These are phyloP conservation scores for Galleria mellonella DNA, from an alignment of 1,140 invertebrate species.

Conservation along the genomic window DNA sequence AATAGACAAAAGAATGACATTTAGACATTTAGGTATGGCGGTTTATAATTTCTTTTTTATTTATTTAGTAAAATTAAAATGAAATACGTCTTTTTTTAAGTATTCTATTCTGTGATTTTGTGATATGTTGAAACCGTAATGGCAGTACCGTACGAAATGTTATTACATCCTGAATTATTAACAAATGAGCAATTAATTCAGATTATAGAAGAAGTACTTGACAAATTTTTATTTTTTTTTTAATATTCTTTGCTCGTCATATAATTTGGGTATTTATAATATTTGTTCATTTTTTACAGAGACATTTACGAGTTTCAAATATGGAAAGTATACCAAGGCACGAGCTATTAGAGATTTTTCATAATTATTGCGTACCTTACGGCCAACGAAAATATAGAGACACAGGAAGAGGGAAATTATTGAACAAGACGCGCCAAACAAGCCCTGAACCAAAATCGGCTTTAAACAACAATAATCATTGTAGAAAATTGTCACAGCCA, in stretches of 20 bases:
- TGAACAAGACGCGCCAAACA: constrained; percentile 43
- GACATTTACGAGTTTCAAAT: constrained; percentile 44
- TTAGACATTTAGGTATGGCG: neutral
- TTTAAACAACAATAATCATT: constrained; percentile 12
- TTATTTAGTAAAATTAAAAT: neutral
- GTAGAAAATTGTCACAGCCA: constrained; percentile 14
- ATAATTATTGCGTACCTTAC: constrained; percentile 54
- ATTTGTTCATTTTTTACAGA: constrained; percentile 35
- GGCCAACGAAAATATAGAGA: constrained; percentile 58
- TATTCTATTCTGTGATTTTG: constrained; percentile 6
- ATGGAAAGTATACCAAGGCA: constrained; percentile 40
- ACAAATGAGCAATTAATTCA: constrained; percentile 49
- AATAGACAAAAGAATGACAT: no score
- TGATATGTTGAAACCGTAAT: constrained; percentile 13
- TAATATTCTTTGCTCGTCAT: constrained; percentile 1
- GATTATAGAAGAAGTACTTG: constrained; percentile 50
- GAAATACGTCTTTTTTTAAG: no score
- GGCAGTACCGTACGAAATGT: constrained; percentile 51
- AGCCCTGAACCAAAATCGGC: constrained; percentile 32
- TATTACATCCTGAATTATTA: constrained; percentile 55
- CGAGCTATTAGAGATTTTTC: constrained; percentile 54
- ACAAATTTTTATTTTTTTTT: constrained; percentile 3
- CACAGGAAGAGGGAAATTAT: constrained; percentile 45
- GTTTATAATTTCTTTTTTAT: neutral
- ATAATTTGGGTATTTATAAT: constrained; percentile 6